phyloP scores from a whole-genome alignment of 2,888 invertebrate species.

The Agrochola circellaris region DNA sequence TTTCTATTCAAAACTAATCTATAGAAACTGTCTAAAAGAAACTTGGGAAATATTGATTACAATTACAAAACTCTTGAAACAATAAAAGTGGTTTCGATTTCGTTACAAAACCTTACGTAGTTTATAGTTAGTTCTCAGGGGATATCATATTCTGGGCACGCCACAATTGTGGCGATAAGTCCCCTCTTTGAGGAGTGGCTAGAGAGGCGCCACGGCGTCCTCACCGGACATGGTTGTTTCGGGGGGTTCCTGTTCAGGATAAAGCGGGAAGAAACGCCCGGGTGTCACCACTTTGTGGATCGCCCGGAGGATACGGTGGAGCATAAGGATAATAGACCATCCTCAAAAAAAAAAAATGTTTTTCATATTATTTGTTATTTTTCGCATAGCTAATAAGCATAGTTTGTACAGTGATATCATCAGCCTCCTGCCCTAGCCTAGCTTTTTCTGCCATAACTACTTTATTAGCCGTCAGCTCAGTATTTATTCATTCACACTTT shows the following conservation, averaged over 20 bases:
- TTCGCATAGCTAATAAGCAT: not conserved
- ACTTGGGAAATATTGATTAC: conserved; percentile 18
- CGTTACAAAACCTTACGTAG: conserved; percentile 1
- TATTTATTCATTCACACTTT: not conserved
- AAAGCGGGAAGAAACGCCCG: too few relatives aligned
- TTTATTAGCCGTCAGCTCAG: not conserved
- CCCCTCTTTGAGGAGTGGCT: too few relatives aligned
- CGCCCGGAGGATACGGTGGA: too few relatives aligned
- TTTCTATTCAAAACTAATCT: conserved; percentile 35
- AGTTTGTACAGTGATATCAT: not conserved
- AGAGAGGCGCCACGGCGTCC: too few relatives aligned
- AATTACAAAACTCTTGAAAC: conserved; percentile 7
- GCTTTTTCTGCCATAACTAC: not conserved
- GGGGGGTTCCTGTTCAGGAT: too few relatives aligned
- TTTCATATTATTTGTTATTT: conserved; percentile 8
- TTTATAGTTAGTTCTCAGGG: not conserved
- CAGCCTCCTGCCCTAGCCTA: not conserved
- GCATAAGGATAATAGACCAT: too few relatives aligned
- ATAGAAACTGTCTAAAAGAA: conserved; percentile 4
- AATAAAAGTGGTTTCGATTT: not conserved
- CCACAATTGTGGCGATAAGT: too few relatives aligned
- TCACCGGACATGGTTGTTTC: too few relatives aligned
- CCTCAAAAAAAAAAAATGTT: too few relatives aligned
- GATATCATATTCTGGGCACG: too few relatives aligned
- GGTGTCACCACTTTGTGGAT: too few relatives aligned